Conservation (phyloP, 2,797 vertebrate genomes). For the Ataeniobius toweri region DNA sequence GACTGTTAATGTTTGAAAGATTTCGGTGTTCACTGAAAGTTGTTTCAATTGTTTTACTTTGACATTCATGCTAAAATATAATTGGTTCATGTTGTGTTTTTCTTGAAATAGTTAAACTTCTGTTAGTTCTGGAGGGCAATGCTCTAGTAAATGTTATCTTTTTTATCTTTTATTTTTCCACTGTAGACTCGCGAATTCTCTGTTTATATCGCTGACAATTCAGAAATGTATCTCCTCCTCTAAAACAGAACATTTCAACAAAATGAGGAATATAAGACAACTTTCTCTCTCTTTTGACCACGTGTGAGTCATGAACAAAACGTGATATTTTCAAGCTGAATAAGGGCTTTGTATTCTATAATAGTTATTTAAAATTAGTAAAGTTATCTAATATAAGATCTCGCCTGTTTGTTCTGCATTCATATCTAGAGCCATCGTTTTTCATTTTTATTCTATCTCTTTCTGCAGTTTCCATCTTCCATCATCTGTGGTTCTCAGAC, state of each 20-base stretch:
- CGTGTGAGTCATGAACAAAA: slow-evolving; percentile 49
- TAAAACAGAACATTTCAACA: not conserved
- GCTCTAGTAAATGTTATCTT: not conserved
- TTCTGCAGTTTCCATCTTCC: slow-evolving; percentile 58
- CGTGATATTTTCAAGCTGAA: slow-evolving; percentile 53
- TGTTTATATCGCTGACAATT: not conserved
- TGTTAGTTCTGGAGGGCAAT: not conserved
- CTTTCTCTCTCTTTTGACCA: slow-evolving; percentile 24
- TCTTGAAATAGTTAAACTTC: not conserved
- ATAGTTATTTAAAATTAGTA: slow-evolving; percentile 13
- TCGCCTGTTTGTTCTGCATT: slow-evolving; percentile 12
- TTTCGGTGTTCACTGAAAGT: not conserved
- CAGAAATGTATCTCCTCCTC: not conserved
- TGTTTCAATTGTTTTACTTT: not conserved
- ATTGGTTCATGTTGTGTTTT: not conserved
- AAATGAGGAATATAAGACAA: slow-evolving; percentile 13
- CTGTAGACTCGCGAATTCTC: not conserved
- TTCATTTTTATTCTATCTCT: slow-evolving; percentile 24
- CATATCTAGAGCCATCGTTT: not conserved
- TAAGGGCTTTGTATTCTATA: slow-evolving; percentile 56
- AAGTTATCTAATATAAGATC: not conserved
- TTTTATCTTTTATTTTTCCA: not conserved
- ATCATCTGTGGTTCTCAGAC: slow-evolving; percentile 62
- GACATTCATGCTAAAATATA: not conserved
- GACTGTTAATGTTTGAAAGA: not conserved